phyloP scores from a whole-genome alignment of 2,797 vertebrate genomes.

The Octomys mimax region DNA sequence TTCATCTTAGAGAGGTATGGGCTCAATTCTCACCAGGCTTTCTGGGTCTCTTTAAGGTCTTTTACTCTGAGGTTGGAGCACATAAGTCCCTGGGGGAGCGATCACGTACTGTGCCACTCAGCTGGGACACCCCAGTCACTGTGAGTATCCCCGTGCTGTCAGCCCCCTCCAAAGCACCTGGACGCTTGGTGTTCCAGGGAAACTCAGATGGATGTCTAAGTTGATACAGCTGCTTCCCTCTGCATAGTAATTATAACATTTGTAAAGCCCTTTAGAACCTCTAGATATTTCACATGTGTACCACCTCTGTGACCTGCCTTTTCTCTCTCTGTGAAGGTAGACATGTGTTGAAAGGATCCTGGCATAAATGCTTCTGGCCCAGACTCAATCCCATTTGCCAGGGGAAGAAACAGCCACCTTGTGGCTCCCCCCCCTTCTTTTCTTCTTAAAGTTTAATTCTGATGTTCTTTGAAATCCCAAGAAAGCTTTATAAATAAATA shows the following conservation, averaged over 20 bases:
- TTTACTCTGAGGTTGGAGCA: conserved; percentile 93
- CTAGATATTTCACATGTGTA: not conserved
- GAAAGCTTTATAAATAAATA: conserved; percentile 76
- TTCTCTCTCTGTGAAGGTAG: not conserved
- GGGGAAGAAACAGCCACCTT: not conserved
- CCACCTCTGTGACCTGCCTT: not conserved
- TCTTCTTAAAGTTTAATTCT: conserved; percentile 32
- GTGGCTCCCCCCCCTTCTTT: not conserved
- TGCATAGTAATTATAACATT: not conserved
- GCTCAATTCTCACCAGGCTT: not conserved
- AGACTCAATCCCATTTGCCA: not conserved
- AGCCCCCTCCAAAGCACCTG: not conserved
- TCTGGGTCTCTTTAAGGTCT: conserved; percentile 90
- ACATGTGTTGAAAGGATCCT: not conserved
- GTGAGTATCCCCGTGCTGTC: conserved; percentile 88
- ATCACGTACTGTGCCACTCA: conserved; percentile 91
- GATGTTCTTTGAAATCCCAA: conserved; percentile 34
- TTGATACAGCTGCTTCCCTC: not conserved
- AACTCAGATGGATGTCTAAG: not conserved
- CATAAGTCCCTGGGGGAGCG: conserved; percentile 88
- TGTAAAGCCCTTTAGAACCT: not conserved
- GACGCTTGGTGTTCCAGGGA: not conserved
- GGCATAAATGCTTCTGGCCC: not conserved
- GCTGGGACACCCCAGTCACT: conserved; percentile 90
- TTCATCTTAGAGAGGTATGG: not conserved